Percentiles rank a stretch among this genome's conserved stretches.
phyloP scores from a whole-genome alignment of 2,888 invertebrate species.

The Drosophila pseudotalamancana region DNA sequence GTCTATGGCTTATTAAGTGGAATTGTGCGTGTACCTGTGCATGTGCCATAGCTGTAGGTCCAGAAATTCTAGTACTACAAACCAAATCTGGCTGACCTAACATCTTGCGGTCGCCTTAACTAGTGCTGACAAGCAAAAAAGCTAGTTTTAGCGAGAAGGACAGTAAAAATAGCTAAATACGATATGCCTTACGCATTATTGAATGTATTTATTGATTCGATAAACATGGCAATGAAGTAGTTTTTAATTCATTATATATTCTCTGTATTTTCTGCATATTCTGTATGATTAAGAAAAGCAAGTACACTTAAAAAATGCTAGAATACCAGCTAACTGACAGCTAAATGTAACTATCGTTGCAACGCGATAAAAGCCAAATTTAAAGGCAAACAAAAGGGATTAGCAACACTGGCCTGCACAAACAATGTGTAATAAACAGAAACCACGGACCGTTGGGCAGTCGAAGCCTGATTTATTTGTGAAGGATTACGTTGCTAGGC shows the following conservation, averaged over 20 bases:
- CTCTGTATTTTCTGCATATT: no score
- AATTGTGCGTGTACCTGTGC: slow-evolving; percentile 2
- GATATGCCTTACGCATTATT: no score
- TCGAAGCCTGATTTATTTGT: slow-evolving; percentile 60
- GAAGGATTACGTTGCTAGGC: slow-evolving; percentile 64
- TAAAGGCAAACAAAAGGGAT: neutral
- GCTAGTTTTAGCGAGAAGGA: neutral
- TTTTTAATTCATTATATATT: no score
- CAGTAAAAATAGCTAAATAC: neutral
- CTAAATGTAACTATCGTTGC: neutral
- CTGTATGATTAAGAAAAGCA: no score
- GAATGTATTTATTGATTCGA: no score
- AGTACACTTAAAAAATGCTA: no score
- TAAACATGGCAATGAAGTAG: no score
- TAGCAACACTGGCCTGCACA: slow-evolving; percentile 10
- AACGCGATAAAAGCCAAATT: no score
- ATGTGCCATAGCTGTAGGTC: neutral
- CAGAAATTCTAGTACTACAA: slow-evolving; percentile 2
- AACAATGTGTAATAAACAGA: slow-evolving; percentile 30
- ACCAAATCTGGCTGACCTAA: slow-evolving; percentile 19
- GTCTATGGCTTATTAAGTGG: slow-evolving; percentile 12
- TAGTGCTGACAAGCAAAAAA: neutral
- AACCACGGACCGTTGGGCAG: neutral
- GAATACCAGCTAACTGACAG: no score
- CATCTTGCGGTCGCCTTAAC: slow-evolving; percentile 37